These are phyloP conservation scores for Rhamnusium bicolor DNA, from an alignment of 2,888 invertebrate species.

Conservation along the genomic window DNA sequence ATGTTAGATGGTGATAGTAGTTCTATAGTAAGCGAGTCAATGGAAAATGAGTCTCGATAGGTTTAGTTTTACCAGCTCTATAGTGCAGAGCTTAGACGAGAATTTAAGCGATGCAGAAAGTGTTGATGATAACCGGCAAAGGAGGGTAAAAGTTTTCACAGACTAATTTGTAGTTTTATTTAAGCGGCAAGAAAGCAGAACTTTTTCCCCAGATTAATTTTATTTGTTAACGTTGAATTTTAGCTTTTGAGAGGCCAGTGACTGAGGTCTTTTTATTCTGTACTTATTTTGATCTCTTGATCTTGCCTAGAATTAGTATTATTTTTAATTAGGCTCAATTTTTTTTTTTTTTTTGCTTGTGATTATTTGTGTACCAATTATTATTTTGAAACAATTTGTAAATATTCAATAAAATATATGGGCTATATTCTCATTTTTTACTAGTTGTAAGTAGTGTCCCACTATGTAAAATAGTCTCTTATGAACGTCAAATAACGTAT, in stretches of 20 bases:
- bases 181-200: background rate
- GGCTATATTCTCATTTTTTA: background rate
- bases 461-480: no score
- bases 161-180: constrained; percentile 55
- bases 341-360: background rate
- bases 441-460: no score
- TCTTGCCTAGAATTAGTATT: background rate
- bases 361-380: no score
- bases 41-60: constrained; percentile 59
- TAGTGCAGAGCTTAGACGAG: constrained; percentile 71
- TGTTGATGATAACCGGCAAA: constrained; percentile 46
- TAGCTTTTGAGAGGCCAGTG: background rate
- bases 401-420: background rate
- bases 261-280: background rate
- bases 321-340: background rate
- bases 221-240: no score
- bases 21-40: constrained; percentile 56
- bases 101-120: constrained; percentile 65
- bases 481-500: no score
- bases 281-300: constrained; percentile 5
- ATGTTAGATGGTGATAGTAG: constrained; percentile 53
- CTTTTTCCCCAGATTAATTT: background rate
- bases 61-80: constrained; percentile 76
- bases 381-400: background rate
- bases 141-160: constrained; percentile 60